Percentiles rank a stretch among this genome's conserved stretches.
Evolutionary conservation across 2,797 vertebrate genomes (phyloP).

Genomic region (Danio kyathit): DNA sequence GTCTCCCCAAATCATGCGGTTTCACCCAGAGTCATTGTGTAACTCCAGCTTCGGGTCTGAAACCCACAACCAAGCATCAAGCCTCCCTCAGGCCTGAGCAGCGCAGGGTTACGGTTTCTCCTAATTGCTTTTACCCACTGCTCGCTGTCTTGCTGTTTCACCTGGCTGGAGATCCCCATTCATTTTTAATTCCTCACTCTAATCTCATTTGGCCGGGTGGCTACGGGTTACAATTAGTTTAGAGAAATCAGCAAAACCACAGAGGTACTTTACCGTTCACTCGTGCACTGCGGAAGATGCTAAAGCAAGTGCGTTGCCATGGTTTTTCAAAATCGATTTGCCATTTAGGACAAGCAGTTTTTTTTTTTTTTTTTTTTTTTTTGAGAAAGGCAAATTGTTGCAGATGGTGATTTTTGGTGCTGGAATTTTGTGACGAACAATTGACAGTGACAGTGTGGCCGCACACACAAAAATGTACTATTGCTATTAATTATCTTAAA

Average conservation of each 20-base stretch:
- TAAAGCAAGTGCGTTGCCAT: slow-evolving; percentile 27
- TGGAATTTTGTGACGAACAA: background rate
- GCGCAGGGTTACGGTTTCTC: slow-evolving; percentile 70
- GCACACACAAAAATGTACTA: too few relatives aligned
- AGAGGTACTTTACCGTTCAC: slow-evolving; percentile 58
- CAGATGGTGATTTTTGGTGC: background rate
- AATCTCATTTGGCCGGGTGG: slow-evolving; percentile 66
- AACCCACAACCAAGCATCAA: slow-evolving; percentile 59
- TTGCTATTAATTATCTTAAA: too few relatives aligned
- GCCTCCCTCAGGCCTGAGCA: slow-evolving; percentile 50
- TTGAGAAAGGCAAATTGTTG: background rate
- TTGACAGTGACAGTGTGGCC: background rate
- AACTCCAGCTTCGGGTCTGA: slow-evolving; percentile 63
- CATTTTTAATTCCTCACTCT: slow-evolving; percentile 71
- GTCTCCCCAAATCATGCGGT: slow-evolving; percentile 1
- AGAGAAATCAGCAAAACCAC: slow-evolving; percentile 64
- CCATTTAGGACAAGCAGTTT: background rate
- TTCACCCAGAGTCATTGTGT: slow-evolving; percentile 49
- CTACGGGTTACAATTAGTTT: slow-evolving; percentile 67
- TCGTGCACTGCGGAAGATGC: slow-evolving; percentile 23
- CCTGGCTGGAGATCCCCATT: slow-evolving; percentile 69
- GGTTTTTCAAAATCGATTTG: slow-evolving; percentile 2
- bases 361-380: too few relatives aligned
- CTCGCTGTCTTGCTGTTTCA: slow-evolving; percentile 69
- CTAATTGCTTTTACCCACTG: slow-evolving; percentile 69